Conservation (phyloP, 35 echinoderm and acorn worm species). For the Hemicentrotus pulcherrimus region DNA sequence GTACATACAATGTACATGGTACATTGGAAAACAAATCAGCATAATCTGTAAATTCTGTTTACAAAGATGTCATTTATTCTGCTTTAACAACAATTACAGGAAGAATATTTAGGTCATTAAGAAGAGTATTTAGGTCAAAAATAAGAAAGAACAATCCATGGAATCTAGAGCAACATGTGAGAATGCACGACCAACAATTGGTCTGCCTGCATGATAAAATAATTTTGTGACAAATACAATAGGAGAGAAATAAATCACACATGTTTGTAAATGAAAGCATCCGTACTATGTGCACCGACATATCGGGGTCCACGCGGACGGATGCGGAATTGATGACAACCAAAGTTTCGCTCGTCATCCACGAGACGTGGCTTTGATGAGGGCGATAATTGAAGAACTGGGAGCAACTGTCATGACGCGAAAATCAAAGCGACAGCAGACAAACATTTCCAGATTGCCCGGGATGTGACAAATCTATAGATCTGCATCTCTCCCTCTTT, state of each 20-base stretch:
- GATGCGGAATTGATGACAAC: not conserved
- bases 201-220: not conserved
- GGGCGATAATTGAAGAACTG: constrained; percentile 35
- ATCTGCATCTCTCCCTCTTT: not conserved
- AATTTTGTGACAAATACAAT: not conserved
- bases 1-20: no score
- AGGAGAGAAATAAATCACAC: not conserved
- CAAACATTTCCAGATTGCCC: not conserved
- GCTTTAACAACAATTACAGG: no score
- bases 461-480: not conserved
- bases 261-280: constrained; percentile 14
- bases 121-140: not conserved
- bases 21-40: no score
- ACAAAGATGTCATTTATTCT: no score
- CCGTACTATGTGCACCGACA: not conserved
- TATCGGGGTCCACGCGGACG: not conserved
- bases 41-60: no score
- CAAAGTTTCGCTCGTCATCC: constrained; percentile 1
- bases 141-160: not conserved
- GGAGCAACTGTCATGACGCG: constrained; percentile 25
- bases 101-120: no score
- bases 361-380: not conserved
- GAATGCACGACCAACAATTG: not conserved
- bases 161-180: not conserved
- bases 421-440: constrained; percentile 1